Evolutionary conservation across 2,113 vertebrate species (phyloP).

Genomic region (Pandion haliaetus): DNA sequence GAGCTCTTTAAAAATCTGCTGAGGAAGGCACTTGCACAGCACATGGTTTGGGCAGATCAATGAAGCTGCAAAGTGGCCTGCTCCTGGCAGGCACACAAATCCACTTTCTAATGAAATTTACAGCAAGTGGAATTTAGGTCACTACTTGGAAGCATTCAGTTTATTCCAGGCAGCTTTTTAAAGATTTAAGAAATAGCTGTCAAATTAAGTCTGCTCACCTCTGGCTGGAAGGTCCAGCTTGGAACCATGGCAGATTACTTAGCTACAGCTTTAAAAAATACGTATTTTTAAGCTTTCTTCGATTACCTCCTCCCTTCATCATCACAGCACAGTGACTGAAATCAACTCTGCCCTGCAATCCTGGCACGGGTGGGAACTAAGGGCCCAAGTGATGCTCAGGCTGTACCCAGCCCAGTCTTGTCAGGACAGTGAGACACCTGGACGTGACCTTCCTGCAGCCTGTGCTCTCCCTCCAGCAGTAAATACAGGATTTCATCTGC

Average conservation of each 20-base stretch:
- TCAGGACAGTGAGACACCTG: not conserved
- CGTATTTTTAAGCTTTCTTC: not conserved
- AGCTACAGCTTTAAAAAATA: not conserved
- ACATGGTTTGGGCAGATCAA: slow-evolving; percentile 42
- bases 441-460: not conserved
- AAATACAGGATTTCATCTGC: not conserved
- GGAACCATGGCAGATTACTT: not conserved
- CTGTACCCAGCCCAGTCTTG: not conserved
- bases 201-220: slow-evolving; percentile 31
- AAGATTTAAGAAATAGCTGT: slow-evolving; percentile 63
- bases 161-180: slow-evolving; percentile 65
- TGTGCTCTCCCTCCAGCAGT: not conserved
- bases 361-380: not conserved
- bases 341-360: not conserved
- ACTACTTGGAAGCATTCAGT: slow-evolving; percentile 59
- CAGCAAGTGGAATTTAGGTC: slow-evolving; percentile 68
- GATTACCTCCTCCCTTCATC: not conserved
- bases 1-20: slow-evolving; percentile 50
- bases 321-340: not conserved
- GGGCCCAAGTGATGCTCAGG: not conserved
- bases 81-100: slow-evolving; percentile 63
- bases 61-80: slow-evolving; percentile 30
- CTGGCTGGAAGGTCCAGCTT: not conserved
- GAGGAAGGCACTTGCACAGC: slow-evolving; percentile 35
- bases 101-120: slow-evolving; percentile 68